Percentiles rank a stretch among this genome's conserved stretches.
These are phyloP conservation scores for Halichondria panicea DNA, from an alignment of 37 sponge, comb jelly and placozoan genomes.

Conservation along the genomic window DNA sequence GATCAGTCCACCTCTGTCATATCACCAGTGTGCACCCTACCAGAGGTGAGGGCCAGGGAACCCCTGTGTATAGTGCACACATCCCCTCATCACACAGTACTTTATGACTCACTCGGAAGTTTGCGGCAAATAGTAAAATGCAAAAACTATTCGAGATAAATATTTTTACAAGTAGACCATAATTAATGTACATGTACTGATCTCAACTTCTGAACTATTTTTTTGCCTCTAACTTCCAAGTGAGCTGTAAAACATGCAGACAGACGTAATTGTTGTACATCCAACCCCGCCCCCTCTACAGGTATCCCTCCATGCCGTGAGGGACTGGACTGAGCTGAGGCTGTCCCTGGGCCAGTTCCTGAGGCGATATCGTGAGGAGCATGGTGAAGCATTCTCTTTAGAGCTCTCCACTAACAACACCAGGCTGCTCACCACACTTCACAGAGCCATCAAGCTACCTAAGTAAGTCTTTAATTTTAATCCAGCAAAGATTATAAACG, in stretches of 20 bases:
- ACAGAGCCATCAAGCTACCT: conserved; percentile 66
- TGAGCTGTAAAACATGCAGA: no score
- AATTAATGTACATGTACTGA: not conserved
- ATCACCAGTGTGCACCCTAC: conserved; percentile 10
- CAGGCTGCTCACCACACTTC: conserved; percentile 51
- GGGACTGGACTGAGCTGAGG: conserved; percentile 45
- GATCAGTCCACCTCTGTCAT: not conserved
- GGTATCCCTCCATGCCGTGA: conserved; percentile 35
- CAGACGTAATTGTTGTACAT: no score
- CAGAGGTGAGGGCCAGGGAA: conserved; percentile 2
- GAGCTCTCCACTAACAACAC: conserved; percentile 54
- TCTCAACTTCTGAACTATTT: not conserved
- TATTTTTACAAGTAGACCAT: not conserved
- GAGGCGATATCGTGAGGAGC: conserved; percentile 57
- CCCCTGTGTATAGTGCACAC: not conserved
- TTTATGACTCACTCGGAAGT: no score
- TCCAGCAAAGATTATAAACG: not conserved
- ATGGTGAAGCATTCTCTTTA: conserved; percentile 31
- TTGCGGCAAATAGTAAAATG: no score
- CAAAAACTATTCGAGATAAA: not conserved
- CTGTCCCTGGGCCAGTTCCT: conserved; percentile 31
- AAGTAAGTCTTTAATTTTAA: conserved; percentile 27
- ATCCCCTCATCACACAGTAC: not conserved
- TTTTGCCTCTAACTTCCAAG: not conserved
- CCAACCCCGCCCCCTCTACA: conserved; percentile 2